A percentile compares a stretch with the other conserved stretches of the same genome.
These are phyloP conservation scores for Helarctos malayanus DNA, from an alignment of 2,797 vertebrate species.

Conservation along the genomic window DNA sequence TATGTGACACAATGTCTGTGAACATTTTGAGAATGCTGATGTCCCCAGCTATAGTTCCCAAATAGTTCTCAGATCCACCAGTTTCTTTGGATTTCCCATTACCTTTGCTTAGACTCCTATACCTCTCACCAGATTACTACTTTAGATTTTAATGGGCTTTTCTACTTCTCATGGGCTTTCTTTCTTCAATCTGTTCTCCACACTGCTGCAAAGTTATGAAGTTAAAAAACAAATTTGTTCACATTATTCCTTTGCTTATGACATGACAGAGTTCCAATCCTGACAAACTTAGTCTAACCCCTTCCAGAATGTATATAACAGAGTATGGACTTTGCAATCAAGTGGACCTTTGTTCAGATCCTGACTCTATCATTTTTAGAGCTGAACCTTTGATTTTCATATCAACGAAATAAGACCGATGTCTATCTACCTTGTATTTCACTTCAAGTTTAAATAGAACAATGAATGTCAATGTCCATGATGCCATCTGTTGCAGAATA, in stretches of 20 bases:
- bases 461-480: slow-evolving; percentile 11
- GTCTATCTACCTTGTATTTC: background rate
- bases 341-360: background rate
- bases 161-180: background rate
- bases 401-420: background rate
- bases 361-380: background rate
- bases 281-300: background rate
- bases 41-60: background rate
- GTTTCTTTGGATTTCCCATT: background rate
- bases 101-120: background rate
- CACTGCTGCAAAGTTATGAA: background rate
- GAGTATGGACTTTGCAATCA: background rate
- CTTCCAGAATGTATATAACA: background rate
- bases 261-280: background rate
- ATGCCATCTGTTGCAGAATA: background rate
- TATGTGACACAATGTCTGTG: background rate
- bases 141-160: background rate
- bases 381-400: background rate
- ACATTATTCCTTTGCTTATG: background rate
- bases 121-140: background rate
- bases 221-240: background rate
- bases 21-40: background rate
- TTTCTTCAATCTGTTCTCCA: background rate
- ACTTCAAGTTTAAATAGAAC: slow-evolving; percentile 21
- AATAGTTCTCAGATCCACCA: background rate